Percentiles rank a stretch among this genome's conserved stretches.
phyloP scores from a whole-genome alignment of 2,888 invertebrate genomes.

The Penaeus monodon region DNA sequence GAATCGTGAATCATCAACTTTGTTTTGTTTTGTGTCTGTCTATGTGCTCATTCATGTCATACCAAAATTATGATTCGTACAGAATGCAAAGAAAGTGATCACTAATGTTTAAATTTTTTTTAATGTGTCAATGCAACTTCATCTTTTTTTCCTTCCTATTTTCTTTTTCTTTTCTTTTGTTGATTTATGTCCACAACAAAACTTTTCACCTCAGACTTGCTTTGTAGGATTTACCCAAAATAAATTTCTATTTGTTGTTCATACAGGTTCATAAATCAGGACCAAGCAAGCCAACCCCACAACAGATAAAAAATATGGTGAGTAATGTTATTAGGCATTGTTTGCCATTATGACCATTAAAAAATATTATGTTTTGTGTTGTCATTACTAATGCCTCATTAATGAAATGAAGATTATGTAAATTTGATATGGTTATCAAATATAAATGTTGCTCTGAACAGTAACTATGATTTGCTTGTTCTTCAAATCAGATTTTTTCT shows the following conservation, averaged over 20 bases:
- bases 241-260: not conserved
- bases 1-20: too few species aligned
- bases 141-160: too few species aligned
- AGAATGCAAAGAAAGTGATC: too few species aligned
- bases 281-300: conserved; percentile 35
- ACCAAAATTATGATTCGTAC: not conserved
- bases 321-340: not conserved
- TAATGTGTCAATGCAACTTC: too few species aligned
- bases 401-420: too few species aligned
- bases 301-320: conserved; percentile 44
- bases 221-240: not conserved
- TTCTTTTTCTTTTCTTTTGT: too few species aligned
- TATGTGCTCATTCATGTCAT: not conserved
- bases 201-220: too few species aligned
- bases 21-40: not conserved
- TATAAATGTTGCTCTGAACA: not conserved
- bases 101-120: too few species aligned
- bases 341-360: not conserved
- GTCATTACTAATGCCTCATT: not conserved
- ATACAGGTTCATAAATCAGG: conserved; percentile 30
- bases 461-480: not conserved
- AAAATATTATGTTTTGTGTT: not conserved
- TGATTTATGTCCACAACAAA: too few species aligned
- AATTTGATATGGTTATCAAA: not conserved
- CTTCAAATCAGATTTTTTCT: not conserved